Conservation (phyloP, 2,888 invertebrate genomes). For the Tetragonisca angustula region DNA sequence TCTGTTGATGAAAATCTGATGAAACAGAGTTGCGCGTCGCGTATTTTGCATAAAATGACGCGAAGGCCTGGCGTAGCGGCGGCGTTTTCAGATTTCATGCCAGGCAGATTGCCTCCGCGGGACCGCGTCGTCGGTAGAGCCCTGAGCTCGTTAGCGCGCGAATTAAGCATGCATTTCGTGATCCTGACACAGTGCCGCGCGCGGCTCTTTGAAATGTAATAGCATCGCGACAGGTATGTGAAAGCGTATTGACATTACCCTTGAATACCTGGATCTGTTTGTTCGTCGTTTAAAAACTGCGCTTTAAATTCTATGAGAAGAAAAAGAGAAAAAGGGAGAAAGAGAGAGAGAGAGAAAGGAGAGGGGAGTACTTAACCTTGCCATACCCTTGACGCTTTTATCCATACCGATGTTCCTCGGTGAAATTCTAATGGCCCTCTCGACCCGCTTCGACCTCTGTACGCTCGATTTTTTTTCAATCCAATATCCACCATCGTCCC, state of each 20-base stretch:
- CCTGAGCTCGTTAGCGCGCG: constrained; percentile 6
- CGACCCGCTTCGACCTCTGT: background rate
- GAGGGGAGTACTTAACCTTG: background rate
- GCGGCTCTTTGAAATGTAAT: constrained; percentile 9
- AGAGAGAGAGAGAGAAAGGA: background rate
- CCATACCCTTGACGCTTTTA: background rate
- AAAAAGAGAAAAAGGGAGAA: too few relatives aligned
- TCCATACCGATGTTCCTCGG: background rate
- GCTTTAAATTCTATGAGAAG: background rate
- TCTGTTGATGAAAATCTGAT: background rate
- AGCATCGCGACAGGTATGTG: background rate
- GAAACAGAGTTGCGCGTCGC: background rate
- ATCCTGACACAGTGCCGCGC: background rate
- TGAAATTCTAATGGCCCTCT: constrained; percentile 22
- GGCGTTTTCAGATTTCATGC: background rate
- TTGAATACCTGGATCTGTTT: background rate
- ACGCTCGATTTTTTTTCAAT: constrained; percentile 8
- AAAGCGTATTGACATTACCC: background rate
- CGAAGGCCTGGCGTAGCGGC: too few relatives aligned
- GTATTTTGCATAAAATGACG: background rate
- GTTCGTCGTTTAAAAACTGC: background rate
- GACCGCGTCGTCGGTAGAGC: background rate
- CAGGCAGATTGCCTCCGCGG: background rate
- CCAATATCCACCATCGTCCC: constrained; percentile 7
- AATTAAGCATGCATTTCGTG: constrained; percentile 22